Conservation (phyloP, 2,113 vertebrate genomes). For the Tychaedon coryphoeus region DNA sequence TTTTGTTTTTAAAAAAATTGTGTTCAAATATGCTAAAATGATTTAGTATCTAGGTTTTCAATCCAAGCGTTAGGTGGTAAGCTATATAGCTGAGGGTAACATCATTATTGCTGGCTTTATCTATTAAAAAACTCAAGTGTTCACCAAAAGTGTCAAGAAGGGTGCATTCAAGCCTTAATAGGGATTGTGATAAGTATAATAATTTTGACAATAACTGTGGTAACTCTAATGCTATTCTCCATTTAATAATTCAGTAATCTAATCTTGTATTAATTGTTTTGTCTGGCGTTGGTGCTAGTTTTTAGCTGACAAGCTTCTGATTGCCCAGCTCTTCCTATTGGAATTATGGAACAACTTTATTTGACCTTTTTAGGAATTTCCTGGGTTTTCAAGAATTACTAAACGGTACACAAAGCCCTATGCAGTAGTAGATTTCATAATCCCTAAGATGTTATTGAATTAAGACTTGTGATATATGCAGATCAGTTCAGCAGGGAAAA, state of each 20-base stretch:
- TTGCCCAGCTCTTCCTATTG: neutral
- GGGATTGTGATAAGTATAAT: neutral
- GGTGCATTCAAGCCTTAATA: neutral
- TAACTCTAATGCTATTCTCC: neutral
- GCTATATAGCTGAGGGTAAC: neutral
- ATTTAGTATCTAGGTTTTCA: neutral
- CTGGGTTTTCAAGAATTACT: neutral
- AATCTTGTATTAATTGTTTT: neutral
- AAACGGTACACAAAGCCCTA: neutral
- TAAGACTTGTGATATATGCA: neutral
- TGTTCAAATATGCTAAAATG: neutral
- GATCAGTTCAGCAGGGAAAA: neutral
- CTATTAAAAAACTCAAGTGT: neutral
- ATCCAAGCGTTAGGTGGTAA: neutral
- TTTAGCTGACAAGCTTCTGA: neutral
- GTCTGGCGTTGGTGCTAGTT: neutral
- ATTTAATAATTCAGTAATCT: neutral
- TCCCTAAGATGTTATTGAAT: neutral
- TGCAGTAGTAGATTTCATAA: neutral
- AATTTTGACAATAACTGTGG: neutral
- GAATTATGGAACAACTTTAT: neutral
- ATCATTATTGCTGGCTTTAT: neutral
- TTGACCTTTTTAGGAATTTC: neutral
- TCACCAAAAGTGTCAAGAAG: neutral
- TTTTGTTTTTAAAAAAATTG: neutral